Percentiles rank a stretch among this genome's conserved stretches.
Evolutionary conservation across 2,113 vertebrate species (phyloP).

Genomic region (Aplodontia rufa): DNA sequence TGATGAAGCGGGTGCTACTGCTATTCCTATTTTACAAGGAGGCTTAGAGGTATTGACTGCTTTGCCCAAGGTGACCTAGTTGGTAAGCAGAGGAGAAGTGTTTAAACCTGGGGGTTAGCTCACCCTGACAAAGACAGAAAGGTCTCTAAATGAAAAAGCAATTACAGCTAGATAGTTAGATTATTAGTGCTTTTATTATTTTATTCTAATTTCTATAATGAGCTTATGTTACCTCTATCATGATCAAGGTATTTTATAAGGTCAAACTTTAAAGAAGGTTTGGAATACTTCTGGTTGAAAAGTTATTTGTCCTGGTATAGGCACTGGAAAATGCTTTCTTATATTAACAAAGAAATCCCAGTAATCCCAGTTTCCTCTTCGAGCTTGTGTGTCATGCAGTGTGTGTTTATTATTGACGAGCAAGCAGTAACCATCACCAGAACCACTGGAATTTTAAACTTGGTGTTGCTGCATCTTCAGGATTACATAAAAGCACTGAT

Average conservation of each 20-base stretch:
- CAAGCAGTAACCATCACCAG: neutral
- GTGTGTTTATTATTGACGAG: neutral
- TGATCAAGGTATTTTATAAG: neutral
- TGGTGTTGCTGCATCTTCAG: neutral
- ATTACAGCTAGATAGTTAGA: neutral
- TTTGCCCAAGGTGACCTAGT: neutral
- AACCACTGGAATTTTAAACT: slow-evolving; percentile 37
- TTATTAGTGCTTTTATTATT: neutral
- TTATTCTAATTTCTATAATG: neutral
- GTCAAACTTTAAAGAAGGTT: neutral
- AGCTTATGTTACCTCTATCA: neutral
- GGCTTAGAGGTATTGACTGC: neutral
- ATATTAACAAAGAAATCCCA: neutral
- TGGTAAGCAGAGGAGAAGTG: neutral
- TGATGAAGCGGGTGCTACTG: neutral
- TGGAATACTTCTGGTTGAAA: neutral
- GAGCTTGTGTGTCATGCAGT: neutral
- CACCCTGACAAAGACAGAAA: neutral
- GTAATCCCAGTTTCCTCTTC: neutral
- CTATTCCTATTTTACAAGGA: neutral
- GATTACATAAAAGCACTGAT: slow-evolving; percentile 48
- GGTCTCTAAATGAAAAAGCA: neutral
- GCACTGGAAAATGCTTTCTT: neutral
- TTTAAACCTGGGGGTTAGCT: neutral
- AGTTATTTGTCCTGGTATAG: neutral